Evolutionary conservation across 2,797 vertebrate species (phyloP).

Genomic region (Sebastes paucispinis): DNA sequence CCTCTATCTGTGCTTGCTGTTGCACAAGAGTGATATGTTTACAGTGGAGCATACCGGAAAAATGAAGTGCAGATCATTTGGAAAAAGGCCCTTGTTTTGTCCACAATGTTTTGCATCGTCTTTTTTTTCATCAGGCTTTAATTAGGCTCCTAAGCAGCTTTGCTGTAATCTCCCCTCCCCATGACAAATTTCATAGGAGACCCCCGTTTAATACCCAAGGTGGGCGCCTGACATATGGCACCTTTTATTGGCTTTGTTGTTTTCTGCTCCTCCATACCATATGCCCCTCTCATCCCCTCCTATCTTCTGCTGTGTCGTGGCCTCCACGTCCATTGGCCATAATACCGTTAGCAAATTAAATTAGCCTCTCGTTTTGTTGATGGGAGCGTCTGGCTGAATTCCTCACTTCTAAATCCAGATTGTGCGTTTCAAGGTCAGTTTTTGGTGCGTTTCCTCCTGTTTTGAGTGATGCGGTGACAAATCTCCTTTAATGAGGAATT

Average conservation of each 20-base stretch:
- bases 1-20: not conserved
- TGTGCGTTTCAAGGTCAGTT: constrained; percentile 1
- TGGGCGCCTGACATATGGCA: constrained; percentile 71
- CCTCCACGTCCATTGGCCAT: not conserved
- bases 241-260: constrained; percentile 66
- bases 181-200: constrained; percentile 58
- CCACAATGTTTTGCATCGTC: not conserved
- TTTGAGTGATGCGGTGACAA: constrained; percentile 76
- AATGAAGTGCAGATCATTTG: not conserved
- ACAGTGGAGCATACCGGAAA: not conserved
- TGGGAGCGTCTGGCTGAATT: constrained; percentile 8
- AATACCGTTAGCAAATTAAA: constrained; percentile 10
- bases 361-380: constrained; percentile 4
- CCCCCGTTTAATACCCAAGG: constrained; percentile 53
- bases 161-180: constrained; percentile 60
- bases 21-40: not conserved
- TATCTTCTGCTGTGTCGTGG: not conserved
- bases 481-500: constrained; percentile 83
- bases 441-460: constrained; percentile 15
- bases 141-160: constrained; percentile 72
- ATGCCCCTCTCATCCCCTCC: constrained; percentile 26
- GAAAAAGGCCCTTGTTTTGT: constrained; percentile 3
- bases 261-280: constrained; percentile 46
- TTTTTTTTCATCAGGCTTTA: constrained; percentile 44
- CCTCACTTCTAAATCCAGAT: not conserved